These are phyloP conservation scores for Porites lobata DNA, from an alignment of 92 coral and sea anemone genomes.

Conservation along the genomic window DNA sequence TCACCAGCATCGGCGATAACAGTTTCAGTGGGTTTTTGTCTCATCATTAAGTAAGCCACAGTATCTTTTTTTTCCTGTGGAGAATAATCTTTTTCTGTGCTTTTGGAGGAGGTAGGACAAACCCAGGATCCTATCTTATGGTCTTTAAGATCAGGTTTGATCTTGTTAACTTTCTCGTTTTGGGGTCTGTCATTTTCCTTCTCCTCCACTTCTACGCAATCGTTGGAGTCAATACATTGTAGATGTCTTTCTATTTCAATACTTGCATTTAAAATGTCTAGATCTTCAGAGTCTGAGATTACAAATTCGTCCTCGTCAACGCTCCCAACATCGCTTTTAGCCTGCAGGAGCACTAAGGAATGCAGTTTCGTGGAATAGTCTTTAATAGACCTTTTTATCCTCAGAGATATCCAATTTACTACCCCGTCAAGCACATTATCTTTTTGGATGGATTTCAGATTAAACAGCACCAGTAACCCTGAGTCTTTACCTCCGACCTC, in stretches of 20 bases:
- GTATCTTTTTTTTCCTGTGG: too few relatives aligned
- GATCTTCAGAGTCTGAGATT: conserved; percentile 28
- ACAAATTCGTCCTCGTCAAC: neutral
- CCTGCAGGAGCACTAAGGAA: conserved; percentile 29
- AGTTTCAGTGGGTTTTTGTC: too few relatives aligned
- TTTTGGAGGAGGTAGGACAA: too few relatives aligned
- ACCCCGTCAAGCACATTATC: conserved; percentile 23
- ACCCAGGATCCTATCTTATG: too few relatives aligned
- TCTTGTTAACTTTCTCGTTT: too few relatives aligned
- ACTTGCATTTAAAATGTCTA: conserved; percentile 42
- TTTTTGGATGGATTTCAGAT: neutral
- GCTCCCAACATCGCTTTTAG: too few relatives aligned
- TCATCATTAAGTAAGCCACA: too few relatives aligned
- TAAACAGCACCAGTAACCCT: conserved; percentile 40
- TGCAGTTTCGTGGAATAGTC: conserved; percentile 46
- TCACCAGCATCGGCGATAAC: neutral
- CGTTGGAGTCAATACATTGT: neutral
- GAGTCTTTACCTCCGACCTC: conserved; percentile 49
- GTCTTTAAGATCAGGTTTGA: too few relatives aligned
- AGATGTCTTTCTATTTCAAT: conserved; percentile 47
- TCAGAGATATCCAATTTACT: conserved; percentile 40
- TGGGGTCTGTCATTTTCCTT: neutral
- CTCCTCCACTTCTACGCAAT: conserved; percentile 18
- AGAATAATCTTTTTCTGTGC: too few relatives aligned
- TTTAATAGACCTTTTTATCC: conserved; percentile 35